Evolutionary conservation across 1,140 invertebrate species (phyloP).

Genomic region (Caenorhabditis briggsae): DNA sequence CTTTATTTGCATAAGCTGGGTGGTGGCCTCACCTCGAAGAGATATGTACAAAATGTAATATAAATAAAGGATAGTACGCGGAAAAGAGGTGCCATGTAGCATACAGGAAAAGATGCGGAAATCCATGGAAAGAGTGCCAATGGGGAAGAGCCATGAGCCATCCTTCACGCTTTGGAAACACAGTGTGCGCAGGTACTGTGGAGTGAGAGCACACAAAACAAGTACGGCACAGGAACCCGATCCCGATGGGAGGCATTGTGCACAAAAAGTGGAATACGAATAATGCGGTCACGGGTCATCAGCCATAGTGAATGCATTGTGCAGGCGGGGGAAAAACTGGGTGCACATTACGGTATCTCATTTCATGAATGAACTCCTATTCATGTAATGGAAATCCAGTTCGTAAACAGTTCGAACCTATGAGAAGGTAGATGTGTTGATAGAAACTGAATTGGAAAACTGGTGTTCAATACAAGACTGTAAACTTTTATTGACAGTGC

Average conservation of each 20-base stretch:
- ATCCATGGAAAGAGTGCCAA: constrained; percentile 4
- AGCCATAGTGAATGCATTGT: neutral
- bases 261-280: neutral
- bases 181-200: neutral
- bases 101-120: constrained; percentile 3
- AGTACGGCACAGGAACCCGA: constrained; percentile 8
- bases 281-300: constrained; percentile 37
- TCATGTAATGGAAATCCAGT: too few species aligned
- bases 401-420: too few species aligned
- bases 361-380: neutral
- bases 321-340: too few species aligned
- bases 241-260: neutral
- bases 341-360: constrained; percentile 42
- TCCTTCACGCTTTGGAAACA: constrained; percentile 1
- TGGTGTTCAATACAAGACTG: too few species aligned
- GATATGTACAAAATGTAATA: constrained; percentile 45
- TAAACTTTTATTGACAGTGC: too few species aligned
- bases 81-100: neutral
- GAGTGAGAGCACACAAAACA: constrained; percentile 13
- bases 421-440: neutral
- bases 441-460: too few species aligned
- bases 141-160: neutral
- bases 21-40: neutral
- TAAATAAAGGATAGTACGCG: constrained; percentile 52
- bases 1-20: constrained; percentile 36